These are phyloP conservation scores for Bos javanicus DNA, from an alignment of 2,113 vertebrate species.

Conservation along the genomic window DNA sequence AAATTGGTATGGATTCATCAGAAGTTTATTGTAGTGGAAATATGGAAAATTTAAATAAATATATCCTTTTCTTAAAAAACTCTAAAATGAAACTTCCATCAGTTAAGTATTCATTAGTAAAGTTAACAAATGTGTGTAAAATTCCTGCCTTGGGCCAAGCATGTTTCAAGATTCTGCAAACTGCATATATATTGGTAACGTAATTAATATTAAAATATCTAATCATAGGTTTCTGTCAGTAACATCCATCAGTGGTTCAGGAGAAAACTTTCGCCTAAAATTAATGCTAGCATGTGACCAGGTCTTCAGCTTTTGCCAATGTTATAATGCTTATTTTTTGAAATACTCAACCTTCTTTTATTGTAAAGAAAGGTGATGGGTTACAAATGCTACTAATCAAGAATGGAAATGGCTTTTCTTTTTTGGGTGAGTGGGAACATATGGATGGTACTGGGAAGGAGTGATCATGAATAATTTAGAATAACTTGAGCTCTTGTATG, in stretches of 20 bases:
- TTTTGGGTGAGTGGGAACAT: constrained; percentile 48
- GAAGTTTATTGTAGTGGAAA: background rate
- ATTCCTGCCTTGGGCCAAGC: background rate
- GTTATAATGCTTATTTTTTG: background rate
- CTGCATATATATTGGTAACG: background rate
- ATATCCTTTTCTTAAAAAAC: background rate
- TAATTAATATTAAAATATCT: constrained; percentile 3
- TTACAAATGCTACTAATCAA: constrained; percentile 29
- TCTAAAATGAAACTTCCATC: background rate
- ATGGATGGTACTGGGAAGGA: constrained; percentile 34
- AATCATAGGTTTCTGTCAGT: background rate
- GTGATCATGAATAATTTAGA: constrained; percentile 55
- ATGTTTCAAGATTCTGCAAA: background rate
- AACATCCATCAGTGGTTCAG: background rate
- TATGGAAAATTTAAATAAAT: background rate
- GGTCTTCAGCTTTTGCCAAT: background rate
- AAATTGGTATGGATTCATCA: background rate
- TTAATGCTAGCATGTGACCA: background rate
- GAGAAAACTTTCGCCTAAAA: background rate
- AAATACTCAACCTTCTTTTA: background rate
- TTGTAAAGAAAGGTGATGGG: background rate
- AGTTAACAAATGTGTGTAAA: background rate
- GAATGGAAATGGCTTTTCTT: constrained; percentile 21
- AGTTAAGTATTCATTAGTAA: background rate
- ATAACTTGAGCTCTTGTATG: background rate